phyloP scores from a whole-genome alignment of 2,797 vertebrate species.

The Silurus lanzhouensis region DNA sequence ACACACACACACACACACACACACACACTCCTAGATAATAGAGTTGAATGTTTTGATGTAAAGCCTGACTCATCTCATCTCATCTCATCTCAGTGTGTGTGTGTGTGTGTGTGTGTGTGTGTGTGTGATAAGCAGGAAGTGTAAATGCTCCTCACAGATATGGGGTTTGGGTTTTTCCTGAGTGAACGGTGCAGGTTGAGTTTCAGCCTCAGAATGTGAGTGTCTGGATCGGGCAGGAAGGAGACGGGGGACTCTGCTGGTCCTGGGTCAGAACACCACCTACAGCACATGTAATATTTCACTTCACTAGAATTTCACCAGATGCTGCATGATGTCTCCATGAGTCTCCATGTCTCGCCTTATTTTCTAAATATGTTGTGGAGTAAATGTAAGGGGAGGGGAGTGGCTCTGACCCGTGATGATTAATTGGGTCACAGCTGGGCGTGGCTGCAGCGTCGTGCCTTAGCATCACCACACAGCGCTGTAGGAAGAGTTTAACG shows the following conservation, averaged over 20 bases:
- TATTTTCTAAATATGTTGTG: no score
- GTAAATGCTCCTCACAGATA: background rate
- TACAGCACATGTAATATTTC: background rate
- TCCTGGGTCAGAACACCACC: conserved; percentile 35
- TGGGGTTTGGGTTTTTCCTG: background rate
- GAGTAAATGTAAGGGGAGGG: background rate
- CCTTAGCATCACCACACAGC: conserved; percentile 28
- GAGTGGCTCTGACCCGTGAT: conserved; percentile 39
- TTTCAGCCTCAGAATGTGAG: conserved; percentile 39
- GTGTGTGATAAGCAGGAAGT: background rate
- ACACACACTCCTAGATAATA: background rate
- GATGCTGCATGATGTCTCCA: no score
- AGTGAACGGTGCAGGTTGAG: conserved; percentile 11
- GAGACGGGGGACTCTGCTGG: background rate
- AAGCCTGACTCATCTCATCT: no score
- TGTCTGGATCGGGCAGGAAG: conserved; percentile 14
- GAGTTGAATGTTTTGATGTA: no score
- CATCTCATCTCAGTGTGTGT: no score
- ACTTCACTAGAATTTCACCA: background rate
- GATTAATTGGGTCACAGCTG: conserved; percentile 27
- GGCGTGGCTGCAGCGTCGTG: conserved; percentile 8
- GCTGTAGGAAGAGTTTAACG: conserved; percentile 41
- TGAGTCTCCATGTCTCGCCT: no score
- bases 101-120: no score
- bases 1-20: background rate